Base-by-base conservation (phyloP, 2,888 invertebrate genomes). In the Amphipoea oculea region DNA sequence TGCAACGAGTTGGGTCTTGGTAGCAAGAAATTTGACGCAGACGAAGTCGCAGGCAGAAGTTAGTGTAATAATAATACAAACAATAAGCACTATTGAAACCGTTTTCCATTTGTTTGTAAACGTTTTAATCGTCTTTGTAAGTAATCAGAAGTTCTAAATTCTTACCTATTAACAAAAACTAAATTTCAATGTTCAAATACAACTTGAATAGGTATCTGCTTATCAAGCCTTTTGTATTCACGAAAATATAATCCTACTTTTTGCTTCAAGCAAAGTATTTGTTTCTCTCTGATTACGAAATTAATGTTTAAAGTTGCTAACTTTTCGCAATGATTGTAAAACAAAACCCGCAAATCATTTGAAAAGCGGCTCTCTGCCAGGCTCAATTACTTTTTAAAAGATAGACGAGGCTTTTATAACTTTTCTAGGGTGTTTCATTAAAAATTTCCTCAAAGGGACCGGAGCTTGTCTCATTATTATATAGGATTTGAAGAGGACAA, bases 391-490 rank as follows among this genome's bases (percentile, higher is more conserved):
- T 92, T 93, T 94, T 93, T 92, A 92, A 94, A 89, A 94, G 93
- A 93, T 92, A 92, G 91, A 90, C 90, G 91, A 89, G 87, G 92
- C 92, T 93, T 94, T 94, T 94, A 93, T 93, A 93, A 94, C 94
- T 92, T 93, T 93, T 93, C 93, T 93, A 93, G 91, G 93, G 93
- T 91, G 93, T 95, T 95, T 95, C 94, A 94, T 95, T 95, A 94
- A 95, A 95, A 94, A 92, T 90, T 93, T 94, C 91, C 92, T 93
- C 92, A 93, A 95, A 95, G 94, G 92, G 91, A 91, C 91, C 89
- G 90, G 88, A 90, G 93, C 93, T 93, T 93, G 94, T 94, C 94
- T 94, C 94, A 93, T 95, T 95, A 95, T 95, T 94, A 93, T 91
- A 94, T 93, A 92, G 92, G 91, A 93, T 95, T 94, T 94, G 91